A percentile compares a stretch with the other conserved stretches of the same genome.
Evolutionary conservation across 2,113 vertebrate genomes (phyloP).

Genomic region (Syngnathus typhle): DNA sequence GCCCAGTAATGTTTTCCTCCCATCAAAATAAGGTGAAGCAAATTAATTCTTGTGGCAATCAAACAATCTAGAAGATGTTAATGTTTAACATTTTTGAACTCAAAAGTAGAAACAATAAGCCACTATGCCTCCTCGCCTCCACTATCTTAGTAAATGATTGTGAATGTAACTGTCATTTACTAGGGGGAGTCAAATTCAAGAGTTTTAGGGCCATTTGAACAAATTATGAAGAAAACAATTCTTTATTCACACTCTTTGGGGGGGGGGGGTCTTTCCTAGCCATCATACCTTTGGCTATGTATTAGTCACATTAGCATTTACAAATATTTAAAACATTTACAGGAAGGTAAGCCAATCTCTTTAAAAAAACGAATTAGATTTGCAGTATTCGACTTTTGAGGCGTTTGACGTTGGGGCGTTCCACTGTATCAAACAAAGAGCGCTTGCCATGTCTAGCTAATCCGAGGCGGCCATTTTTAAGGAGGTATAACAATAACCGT

Average conservation of each 20-base stretch:
- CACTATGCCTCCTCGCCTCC: neutral
- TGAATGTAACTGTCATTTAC: neutral
- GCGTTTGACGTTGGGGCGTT: conserved; percentile 11
- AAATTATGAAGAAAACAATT: neutral
- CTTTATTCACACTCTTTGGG: neutral
- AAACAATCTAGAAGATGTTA: neutral
- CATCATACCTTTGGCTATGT: neutral
- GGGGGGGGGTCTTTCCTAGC: neutral
- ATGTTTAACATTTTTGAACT: neutral
- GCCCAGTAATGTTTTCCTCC: neutral
- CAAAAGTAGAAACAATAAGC: too few relatives aligned
- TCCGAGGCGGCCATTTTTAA: conserved; percentile 59
- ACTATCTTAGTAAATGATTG: too few relatives aligned
- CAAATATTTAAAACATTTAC: neutral
- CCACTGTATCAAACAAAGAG: conserved; percentile 4
- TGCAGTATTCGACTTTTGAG: neutral
- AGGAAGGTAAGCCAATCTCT: neutral
- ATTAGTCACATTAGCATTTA: neutral
- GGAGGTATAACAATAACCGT: conserved; percentile 66
- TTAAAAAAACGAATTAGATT: neutral
- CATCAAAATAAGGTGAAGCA: neutral
- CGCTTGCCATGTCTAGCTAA: conserved; percentile 45
- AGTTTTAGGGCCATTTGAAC: neutral
- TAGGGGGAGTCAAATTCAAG: neutral
- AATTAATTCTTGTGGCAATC: neutral